Evolutionary conservation across 2,797 vertebrate species (phyloP).

Genomic region (Sebastes trivittatus): DNA sequence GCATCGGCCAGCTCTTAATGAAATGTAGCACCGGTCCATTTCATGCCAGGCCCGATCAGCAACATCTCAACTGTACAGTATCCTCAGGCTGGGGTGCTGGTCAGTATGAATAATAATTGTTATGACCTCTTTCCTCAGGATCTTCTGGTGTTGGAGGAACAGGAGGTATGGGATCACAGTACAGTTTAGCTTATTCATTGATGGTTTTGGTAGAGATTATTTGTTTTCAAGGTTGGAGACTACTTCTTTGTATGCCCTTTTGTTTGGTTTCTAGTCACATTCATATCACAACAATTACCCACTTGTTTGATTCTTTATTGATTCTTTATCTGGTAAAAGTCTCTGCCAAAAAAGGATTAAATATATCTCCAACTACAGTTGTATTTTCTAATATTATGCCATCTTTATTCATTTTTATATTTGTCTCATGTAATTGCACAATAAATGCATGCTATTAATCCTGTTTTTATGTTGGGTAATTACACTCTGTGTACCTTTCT

Average conservation of each 20-base stretch:
- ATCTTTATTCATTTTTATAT: background rate
- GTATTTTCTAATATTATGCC: background rate
- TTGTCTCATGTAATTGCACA: background rate
- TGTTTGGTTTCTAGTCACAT: background rate
- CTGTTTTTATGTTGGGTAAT: background rate
- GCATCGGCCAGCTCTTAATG: slow-evolving; percentile 1
- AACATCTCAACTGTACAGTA: background rate
- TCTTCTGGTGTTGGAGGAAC: slow-evolving; percentile 96
- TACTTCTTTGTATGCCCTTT: background rate
- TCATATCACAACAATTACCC: background rate
- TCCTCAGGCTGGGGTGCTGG: slow-evolving; percentile 32
- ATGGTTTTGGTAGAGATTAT: background rate
- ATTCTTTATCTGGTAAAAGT: background rate
- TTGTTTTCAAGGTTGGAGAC: background rate
- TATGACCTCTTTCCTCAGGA: slow-evolving; percentile 84
- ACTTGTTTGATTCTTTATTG: background rate
- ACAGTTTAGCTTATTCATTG: background rate
- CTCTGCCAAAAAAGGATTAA: background rate
- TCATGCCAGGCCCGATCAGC: slow-evolving; percentile 29
- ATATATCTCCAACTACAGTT: background rate
- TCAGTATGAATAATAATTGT: slow-evolving; percentile 33
- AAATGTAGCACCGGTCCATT: slow-evolving; percentile 31
- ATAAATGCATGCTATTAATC: background rate
- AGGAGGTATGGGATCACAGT: slow-evolving; percentile 86
- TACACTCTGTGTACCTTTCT: background rate